Evolutionary conservation across 2,888 invertebrate genomes (phyloP), one percentile per base, ranked within the genome.

Genomic region (Deilephila elpenor): DNA sequence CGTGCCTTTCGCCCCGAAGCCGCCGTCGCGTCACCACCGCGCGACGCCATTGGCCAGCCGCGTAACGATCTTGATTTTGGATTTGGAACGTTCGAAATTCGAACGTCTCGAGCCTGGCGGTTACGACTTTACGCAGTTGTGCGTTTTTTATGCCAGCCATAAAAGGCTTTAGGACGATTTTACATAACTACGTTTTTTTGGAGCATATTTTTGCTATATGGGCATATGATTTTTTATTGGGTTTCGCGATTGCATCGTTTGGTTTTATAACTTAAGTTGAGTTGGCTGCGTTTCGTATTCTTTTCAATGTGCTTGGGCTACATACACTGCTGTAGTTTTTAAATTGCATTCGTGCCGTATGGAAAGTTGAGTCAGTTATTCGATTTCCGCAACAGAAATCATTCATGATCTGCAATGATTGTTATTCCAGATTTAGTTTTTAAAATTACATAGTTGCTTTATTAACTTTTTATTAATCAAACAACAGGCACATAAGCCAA

Each of bases 21-120:
- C 91, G 92, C 89, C 60, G 77, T 77, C 73, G 77, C 75, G 84
- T 85, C 89, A 91, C 92, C 89, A 87, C 89, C 86, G 87, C 88
- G 88, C 81, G 78, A 79, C 79, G 80, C 85, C 79, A 92, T 94
- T 93, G 89, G 93, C 80, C 76, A 82, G 78, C 79, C 77, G 80
- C 82, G 81, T 91, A 92, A 92, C 92, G 92, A 93, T 92, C 92
- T 88, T 84, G 82, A 84, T 87, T 89, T 91, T 87, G 90, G 89
- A 92, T 91, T 93, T 79, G 91, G 93, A 89, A 25, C 67, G 51
- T 67, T 67, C 67, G 91, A 89, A 91, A 90, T 91, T 92, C 91
- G 89, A 89, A 89, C 44, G 88, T 89, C 90, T 88, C 87, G 82
- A 82, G 84, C 82, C 59, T 59, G 34, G 71, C 70, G 59, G 51